phyloP scores from a whole-genome alignment of 2,797 vertebrate species.

The Tympanoctomys barrerae region DNA sequence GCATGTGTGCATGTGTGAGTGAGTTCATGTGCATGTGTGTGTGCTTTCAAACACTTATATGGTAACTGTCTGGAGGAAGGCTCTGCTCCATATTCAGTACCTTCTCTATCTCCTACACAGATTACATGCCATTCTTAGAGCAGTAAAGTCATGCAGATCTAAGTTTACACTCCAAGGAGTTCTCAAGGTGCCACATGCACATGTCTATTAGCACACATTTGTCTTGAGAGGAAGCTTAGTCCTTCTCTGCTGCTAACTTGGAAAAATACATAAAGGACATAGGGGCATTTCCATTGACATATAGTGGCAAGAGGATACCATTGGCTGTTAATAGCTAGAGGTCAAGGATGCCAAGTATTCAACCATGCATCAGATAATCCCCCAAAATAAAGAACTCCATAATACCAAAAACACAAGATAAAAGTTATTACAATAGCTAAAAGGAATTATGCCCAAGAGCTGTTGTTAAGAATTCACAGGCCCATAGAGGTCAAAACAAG shows the following conservation, averaged over 20 bases:
- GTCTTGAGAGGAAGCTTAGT: neutral
- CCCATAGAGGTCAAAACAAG: neutral
- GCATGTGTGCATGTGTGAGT: neutral
- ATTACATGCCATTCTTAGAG: neutral
- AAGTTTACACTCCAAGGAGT: neutral
- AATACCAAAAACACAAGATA: neutral
- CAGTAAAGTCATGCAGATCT: neutral
- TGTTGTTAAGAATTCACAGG: neutral
- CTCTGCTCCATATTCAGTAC: neutral
- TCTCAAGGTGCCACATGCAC: neutral
- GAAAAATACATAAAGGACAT: neutral
- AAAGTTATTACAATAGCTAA: neutral
- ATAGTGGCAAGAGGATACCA: neutral
- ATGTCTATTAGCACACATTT: neutral
- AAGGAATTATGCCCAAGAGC: neutral
- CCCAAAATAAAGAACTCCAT: neutral
- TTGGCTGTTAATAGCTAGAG: neutral
- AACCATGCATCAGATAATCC: neutral
- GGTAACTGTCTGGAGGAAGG: neutral
- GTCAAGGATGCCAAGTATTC: neutral
- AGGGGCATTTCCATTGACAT: neutral
- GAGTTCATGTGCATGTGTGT: accelerated
- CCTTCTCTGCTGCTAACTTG: neutral
- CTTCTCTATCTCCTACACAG: neutral
- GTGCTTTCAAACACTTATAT: neutral